Percentiles rank a stretch among this genome's conserved stretches.
Evolutionary conservation across 2,888 invertebrate genomes (phyloP).

Genomic region (Itoplectis maculator): DNA sequence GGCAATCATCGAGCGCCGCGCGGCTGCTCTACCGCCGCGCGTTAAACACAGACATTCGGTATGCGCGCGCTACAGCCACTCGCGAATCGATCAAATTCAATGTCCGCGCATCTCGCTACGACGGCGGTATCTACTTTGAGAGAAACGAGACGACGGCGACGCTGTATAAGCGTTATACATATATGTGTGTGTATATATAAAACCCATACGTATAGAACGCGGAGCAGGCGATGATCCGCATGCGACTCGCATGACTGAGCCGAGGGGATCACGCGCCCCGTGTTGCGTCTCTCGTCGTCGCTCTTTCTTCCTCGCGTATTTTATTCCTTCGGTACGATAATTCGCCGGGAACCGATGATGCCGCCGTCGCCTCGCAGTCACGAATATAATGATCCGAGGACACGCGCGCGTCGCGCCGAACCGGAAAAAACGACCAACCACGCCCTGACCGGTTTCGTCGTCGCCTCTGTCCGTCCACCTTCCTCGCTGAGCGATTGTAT

Average conservation of each 20-base stretch:
- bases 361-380: slow-evolving; percentile 47
- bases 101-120: slow-evolving; percentile 50
- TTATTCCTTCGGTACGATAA: slow-evolving; percentile 53
- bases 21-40: slow-evolving; percentile 31
- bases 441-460: slow-evolving; percentile 65
- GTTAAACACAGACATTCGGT: slow-evolving; percentile 63
- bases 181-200: too few relatives aligned
- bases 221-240: slow-evolving; percentile 28
- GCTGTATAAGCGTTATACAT: not conserved
- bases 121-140: slow-evolving; percentile 61
- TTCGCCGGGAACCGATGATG: slow-evolving; percentile 29
- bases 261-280: slow-evolving; percentile 36
- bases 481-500: not conserved
- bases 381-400: slow-evolving; percentile 45
- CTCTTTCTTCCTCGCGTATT: slow-evolving; percentile 25
- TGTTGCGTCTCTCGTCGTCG: slow-evolving; percentile 2
- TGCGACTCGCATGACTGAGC: slow-evolving; percentile 60
- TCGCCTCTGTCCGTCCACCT: not conserved
- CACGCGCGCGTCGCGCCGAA: slow-evolving; percentile 30
- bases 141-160: slow-evolving; percentile 33
- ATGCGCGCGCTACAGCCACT: slow-evolving; percentile 40
- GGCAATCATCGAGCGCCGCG: slow-evolving; percentile 52
- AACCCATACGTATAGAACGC: not conserved
- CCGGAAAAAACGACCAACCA: slow-evolving; percentile 50
- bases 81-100: slow-evolving; percentile 64